A percentile compares a stretch with the other conserved stretches of the same genome.
Evolutionary conservation across 2,888 invertebrate species (phyloP).

Genomic region (Clanis bilineata): DNA sequence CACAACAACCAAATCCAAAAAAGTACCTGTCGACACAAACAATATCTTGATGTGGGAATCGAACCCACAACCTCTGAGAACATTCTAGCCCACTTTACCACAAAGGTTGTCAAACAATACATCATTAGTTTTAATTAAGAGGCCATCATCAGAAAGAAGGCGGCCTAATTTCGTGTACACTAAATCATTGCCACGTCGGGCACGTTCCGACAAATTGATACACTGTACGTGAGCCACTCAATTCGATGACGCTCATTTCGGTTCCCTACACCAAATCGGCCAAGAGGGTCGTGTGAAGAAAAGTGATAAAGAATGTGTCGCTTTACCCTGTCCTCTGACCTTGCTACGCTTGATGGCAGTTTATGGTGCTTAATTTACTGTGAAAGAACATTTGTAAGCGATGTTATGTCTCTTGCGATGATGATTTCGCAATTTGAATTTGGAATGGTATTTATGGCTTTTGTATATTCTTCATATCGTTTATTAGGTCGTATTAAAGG

Average conservation of each 20-base stretch:
- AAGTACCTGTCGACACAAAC: too few species aligned
- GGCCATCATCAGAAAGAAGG: conserved; percentile 55
- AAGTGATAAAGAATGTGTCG: conserved; percentile 33
- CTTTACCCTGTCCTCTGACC: conserved; percentile 3
- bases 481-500: too few species aligned
- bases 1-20: too few species aligned
- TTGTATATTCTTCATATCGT: neutral
- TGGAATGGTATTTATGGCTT: neutral
- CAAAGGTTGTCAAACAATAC: conserved; percentile 36
- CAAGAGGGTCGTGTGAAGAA: conserved; percentile 24
- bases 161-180: conserved; percentile 43
- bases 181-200: conserved; percentile 49
- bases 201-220: conserved; percentile 68
- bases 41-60: too few species aligned
- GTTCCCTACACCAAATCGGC: conserved; percentile 38
- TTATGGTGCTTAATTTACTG: neutral
- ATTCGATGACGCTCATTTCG: conserved; percentile 60
- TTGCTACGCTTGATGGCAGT: neutral
- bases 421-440: neutral
- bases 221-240: conserved; percentile 61
- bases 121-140: conserved; percentile 54
- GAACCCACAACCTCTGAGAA: too few species aligned
- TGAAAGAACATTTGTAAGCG: neutral
- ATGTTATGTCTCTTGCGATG: neutral
- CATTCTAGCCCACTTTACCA: too few species aligned